Percentiles rank a stretch among this genome's conserved stretches.
Evolutionary conservation across 2,113 vertebrate genomes (phyloP).

Genomic region (Odocoileus virginianus): DNA sequence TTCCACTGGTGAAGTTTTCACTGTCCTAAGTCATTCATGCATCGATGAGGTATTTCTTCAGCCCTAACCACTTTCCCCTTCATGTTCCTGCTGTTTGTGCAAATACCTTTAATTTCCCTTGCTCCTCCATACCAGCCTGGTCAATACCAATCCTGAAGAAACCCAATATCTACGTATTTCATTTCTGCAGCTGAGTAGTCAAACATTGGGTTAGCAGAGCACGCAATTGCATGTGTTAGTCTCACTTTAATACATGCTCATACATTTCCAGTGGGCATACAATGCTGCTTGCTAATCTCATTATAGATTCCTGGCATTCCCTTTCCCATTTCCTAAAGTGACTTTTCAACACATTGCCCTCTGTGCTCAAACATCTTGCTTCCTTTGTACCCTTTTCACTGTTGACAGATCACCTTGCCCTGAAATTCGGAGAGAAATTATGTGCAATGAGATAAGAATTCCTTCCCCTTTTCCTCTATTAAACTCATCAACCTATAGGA

Average conservation of each 20-base stretch:
- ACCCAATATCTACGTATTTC: not conserved
- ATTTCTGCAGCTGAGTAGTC: not conserved
- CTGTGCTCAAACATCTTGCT: not conserved
- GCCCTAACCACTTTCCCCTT: fast-evolving
- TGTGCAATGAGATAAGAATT: not conserved
- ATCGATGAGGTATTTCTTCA: not conserved
- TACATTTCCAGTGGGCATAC: not conserved
- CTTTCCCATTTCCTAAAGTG: not conserved
- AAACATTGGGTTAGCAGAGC: not conserved
- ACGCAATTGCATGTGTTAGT: not conserved
- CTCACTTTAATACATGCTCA: not conserved
- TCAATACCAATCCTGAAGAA: not conserved
- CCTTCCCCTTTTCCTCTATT: not conserved
- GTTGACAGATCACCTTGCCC: not conserved
- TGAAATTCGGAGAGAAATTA: not conserved
- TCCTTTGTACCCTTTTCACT: not conserved
- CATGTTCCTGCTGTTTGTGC: not conserved
- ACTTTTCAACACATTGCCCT: not conserved
- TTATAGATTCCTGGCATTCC: not conserved
- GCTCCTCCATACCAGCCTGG: not conserved
- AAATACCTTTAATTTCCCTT: not conserved
- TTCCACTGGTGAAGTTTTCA: not conserved
- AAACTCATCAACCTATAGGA: not conserved
- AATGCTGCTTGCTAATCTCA: not conserved
- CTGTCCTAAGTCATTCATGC: not conserved